These are phyloP conservation scores for Podarcis siculus DNA, from an alignment of 2,797 vertebrate species.

Conservation along the genomic window DNA sequence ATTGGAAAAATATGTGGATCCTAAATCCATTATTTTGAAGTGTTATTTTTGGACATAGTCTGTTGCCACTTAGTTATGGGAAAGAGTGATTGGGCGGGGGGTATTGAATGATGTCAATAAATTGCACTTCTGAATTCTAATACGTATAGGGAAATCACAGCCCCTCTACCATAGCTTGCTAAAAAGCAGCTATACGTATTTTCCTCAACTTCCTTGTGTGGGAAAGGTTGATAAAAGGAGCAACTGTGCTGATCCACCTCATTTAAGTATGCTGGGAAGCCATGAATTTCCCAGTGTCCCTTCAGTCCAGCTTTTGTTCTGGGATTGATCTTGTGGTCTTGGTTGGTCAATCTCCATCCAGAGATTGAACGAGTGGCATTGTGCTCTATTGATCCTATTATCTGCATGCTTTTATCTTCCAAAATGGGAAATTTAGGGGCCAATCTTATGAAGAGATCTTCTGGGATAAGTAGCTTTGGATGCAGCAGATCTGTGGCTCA, in stretches of 20 bases:
- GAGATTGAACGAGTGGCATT: not conserved
- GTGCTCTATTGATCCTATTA: not conserved
- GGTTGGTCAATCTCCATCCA: not conserved
- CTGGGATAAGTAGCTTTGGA: too few species aligned
- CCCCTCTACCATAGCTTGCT: too few species aligned
- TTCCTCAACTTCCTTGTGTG: too few species aligned
- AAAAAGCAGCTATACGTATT: too few species aligned
- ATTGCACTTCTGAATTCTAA: too few species aligned
- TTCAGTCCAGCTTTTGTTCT: not conserved
- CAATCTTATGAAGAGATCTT: too few species aligned
- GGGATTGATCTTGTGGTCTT: not conserved
- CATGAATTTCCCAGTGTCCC: not conserved
- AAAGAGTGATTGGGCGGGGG: too few species aligned
- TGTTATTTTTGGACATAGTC: too few species aligned
- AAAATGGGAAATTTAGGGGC: not conserved
- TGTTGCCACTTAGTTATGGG: too few species aligned
- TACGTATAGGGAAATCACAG: too few species aligned
- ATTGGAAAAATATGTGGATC: constrained; percentile 25
- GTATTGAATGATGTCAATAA: too few species aligned
- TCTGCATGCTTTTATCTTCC: not conserved
- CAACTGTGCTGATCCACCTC: not conserved
- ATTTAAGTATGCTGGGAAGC: not conserved
- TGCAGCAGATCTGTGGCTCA: too few species aligned
- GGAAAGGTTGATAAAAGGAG: not conserved
- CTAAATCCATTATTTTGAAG: constrained; percentile 9